These are phyloP conservation scores for Cyclura pinguis DNA, from an alignment of 2,797 vertebrate genomes.

Conservation along the genomic window DNA sequence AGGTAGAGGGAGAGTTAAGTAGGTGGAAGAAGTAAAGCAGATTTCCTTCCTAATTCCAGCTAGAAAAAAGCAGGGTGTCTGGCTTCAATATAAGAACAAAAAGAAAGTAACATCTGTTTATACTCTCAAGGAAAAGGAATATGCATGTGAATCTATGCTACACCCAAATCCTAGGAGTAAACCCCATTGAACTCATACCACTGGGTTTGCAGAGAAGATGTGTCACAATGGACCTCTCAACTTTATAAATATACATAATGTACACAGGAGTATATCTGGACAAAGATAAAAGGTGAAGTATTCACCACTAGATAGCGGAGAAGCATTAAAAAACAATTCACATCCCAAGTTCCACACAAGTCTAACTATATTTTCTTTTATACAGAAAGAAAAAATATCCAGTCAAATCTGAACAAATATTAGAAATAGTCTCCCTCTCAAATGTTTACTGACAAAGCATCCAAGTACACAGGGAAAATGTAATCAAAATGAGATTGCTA, in stretches of 20 bases:
- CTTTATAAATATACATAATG: not conserved
- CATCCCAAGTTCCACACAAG: not conserved
- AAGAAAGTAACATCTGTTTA: not conserved
- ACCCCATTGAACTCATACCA: not conserved
- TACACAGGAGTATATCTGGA: not conserved
- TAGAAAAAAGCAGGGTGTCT: not conserved
- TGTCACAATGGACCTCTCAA: not conserved
- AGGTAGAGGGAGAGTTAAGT: not conserved
- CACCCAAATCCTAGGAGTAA: not conserved
- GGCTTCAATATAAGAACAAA: not conserved
- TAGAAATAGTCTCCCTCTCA: not conserved
- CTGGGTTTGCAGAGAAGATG: not conserved
- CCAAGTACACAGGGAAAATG: slow-evolving; percentile 19
- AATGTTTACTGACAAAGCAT: slow-evolving; percentile 6
- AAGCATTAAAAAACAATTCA: not conserved
- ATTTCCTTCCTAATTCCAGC: not conserved
- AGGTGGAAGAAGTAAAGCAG: not conserved
- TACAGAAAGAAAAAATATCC: not conserved
- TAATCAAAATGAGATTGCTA: slow-evolving; percentile 48
- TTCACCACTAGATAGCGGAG: not conserved
- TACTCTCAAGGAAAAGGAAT: too few relatives aligned
- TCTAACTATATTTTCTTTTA: not conserved
- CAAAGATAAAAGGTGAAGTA: not conserved
- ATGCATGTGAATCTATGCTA: not conserved
- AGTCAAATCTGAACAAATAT: slow-evolving; percentile 2